Conservation (phyloP, 2,888 invertebrate genomes). For the Entomobrya proxima region DNA sequence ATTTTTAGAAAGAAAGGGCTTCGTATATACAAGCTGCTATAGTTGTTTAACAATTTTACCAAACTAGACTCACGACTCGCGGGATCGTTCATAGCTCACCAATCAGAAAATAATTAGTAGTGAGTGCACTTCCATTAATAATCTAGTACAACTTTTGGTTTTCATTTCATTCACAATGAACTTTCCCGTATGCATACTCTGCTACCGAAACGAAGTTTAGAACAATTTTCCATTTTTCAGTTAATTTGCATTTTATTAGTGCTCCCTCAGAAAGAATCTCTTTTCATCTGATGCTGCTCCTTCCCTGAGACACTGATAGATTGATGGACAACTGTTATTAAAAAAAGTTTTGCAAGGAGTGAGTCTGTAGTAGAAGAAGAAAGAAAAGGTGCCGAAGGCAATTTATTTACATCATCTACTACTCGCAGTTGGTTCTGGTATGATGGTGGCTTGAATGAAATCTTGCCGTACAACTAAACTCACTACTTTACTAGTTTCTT, state of each 20-base stretch:
- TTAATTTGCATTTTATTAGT: slow-evolving; percentile 43
- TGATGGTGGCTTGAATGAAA: slow-evolving; percentile 39
- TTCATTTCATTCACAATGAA: neutral
- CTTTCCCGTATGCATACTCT: neutral
- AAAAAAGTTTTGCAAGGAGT: slow-evolving; percentile 28
- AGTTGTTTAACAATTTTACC: slow-evolving; percentile 12
- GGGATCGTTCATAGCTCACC: neutral
- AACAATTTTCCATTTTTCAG: slow-evolving; percentile 25
- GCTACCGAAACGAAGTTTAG: neutral
- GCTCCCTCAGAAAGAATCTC: neutral
- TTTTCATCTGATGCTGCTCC: neutral
- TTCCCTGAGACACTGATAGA: slow-evolving; percentile 41
- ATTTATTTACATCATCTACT: neutral
- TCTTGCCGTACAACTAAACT: slow-evolving; percentile 14
- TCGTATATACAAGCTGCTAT: slow-evolving; percentile 8
- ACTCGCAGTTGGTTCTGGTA: neutral
- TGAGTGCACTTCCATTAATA: too few species aligned
- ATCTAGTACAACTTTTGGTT: too few species aligned
- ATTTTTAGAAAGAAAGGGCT: neutral
- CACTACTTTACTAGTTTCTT: neutral
- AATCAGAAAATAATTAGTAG: too few species aligned
- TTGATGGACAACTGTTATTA: slow-evolving; percentile 62
- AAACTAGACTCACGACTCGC: neutral
- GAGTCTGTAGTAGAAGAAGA: neutral
- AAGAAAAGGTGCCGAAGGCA: slow-evolving; percentile 52